Percentiles rank a stretch among this genome's conserved stretches.
Evolutionary conservation across 2,797 vertebrate species (phyloP).

Genomic region (Coracias cyanogaster): DNA sequence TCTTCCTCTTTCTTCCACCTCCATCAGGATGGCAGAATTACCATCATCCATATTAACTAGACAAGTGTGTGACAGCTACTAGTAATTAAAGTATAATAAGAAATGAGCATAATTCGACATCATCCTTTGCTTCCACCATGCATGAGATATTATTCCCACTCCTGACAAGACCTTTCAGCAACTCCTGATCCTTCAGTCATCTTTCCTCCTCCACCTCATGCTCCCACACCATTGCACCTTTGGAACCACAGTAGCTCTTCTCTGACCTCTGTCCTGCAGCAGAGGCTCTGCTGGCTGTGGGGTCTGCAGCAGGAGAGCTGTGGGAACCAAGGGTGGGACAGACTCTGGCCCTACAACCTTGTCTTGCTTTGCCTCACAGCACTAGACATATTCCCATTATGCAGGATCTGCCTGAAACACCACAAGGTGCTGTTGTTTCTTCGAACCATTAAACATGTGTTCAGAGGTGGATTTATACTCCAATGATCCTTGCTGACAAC

Average conservation of each 20-base stretch:
- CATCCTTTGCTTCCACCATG: background rate
- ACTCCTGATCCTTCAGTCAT: background rate
- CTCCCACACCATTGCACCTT: background rate
- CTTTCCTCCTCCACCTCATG: background rate
- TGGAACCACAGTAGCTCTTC: background rate
- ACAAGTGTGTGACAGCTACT: background rate
- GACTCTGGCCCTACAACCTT: background rate
- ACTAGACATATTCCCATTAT: background rate
- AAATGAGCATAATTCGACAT: background rate
- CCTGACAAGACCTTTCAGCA: background rate
- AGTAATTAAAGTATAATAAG: background rate
- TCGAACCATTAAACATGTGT: background rate
- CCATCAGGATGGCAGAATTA: background rate
- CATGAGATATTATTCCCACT: background rate
- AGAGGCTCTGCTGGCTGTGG: background rate
- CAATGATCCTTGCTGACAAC: background rate
- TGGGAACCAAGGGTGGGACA: background rate
- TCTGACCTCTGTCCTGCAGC: background rate
- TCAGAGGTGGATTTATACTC: background rate
- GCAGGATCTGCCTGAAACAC: background rate
- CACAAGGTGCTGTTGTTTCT: background rate
- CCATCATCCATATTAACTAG: background rate
- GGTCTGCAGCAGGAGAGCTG: rapidly evolving
- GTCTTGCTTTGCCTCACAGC: background rate
- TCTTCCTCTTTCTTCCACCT: background rate